Evolutionary conservation across 2,113 vertebrate genomes (phyloP).

Genomic region (Syrrhaptes paradoxus): DNA sequence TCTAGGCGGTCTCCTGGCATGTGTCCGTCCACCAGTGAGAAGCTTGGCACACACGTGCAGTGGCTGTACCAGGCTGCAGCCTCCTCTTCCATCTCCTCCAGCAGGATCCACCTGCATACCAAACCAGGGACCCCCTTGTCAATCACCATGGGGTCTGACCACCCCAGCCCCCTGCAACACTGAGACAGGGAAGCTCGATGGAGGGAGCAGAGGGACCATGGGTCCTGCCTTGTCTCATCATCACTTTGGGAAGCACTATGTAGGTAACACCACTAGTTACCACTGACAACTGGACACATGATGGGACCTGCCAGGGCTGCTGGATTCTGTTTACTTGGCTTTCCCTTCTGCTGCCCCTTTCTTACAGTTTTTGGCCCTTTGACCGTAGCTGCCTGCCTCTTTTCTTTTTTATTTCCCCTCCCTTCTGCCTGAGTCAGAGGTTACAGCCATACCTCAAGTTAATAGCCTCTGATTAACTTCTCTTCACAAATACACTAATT

Average conservation of each 20-base stretch:
- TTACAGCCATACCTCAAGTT: neutral
- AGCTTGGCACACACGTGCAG: rapidly evolving
- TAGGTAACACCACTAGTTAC: neutral
- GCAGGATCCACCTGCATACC: neutral
- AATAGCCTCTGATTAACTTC: neutral
- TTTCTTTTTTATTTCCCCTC: neutral
- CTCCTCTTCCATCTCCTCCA: neutral
- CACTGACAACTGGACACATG: neutral
- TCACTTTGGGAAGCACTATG: rapidly evolving
- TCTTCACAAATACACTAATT: neutral
- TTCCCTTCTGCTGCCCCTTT: neutral
- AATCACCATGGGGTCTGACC: neutral
- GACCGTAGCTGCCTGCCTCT: neutral
- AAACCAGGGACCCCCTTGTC: neutral
- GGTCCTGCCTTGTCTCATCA: neutral
- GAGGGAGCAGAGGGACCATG: rapidly evolving
- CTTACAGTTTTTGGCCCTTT: neutral
- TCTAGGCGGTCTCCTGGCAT: neutral
- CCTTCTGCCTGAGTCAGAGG: neutral
- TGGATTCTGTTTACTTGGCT: neutral
- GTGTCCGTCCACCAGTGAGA: neutral
- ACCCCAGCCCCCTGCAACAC: neutral
- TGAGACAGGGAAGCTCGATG: neutral
- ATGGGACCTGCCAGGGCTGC: neutral
- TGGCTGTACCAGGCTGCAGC: neutral